phyloP scores from a whole-genome alignment of 2,888 invertebrate species.

The Cremastinae sp. region DNA sequence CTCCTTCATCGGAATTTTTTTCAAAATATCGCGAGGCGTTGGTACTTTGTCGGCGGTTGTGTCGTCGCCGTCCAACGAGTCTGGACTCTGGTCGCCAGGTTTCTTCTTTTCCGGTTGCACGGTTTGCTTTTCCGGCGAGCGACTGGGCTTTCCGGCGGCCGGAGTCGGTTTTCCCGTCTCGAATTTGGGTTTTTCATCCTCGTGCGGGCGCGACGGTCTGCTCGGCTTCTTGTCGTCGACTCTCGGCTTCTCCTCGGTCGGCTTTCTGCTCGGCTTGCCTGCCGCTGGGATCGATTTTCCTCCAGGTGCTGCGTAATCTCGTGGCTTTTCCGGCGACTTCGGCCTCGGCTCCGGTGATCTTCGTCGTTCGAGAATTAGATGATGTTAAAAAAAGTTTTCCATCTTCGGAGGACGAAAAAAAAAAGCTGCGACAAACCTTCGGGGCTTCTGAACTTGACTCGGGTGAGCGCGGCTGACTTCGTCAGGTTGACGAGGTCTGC shows the following conservation, averaged over 20 bases:
- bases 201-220: slow-evolving; percentile 44
- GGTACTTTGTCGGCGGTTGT: slow-evolving; percentile 72
- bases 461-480: slow-evolving; percentile 61
- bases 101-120: slow-evolving; percentile 66
- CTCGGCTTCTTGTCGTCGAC: slow-evolving; percentile 54
- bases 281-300: slow-evolving; percentile 69
- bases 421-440: slow-evolving; percentile 63
- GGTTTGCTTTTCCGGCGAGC: slow-evolving; percentile 75
- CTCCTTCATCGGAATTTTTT: slow-evolving; percentile 84
- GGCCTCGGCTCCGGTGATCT: slow-evolving; percentile 66
- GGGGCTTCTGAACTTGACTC: slow-evolving; percentile 60
- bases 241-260: slow-evolving; percentile 40
- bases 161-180: slow-evolving; percentile 57
- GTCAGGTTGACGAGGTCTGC: slow-evolving; percentile 69
- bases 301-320: slow-evolving; percentile 66
- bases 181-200: slow-evolving; percentile 62
- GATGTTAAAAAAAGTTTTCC: background rate
- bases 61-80: slow-evolving; percentile 69
- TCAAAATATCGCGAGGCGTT: slow-evolving; percentile 77
- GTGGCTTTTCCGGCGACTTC: slow-evolving; percentile 70
- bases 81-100: slow-evolving; percentile 74
- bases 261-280: slow-evolving; percentile 69
- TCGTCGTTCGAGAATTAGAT: slow-evolving; percentile 7
- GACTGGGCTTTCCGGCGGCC: slow-evolving; percentile 70
- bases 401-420: background rate